These are phyloP conservation scores for Linurgus olivaceus DNA, from an alignment of 2,797 vertebrate genomes.

Conservation along the genomic window DNA sequence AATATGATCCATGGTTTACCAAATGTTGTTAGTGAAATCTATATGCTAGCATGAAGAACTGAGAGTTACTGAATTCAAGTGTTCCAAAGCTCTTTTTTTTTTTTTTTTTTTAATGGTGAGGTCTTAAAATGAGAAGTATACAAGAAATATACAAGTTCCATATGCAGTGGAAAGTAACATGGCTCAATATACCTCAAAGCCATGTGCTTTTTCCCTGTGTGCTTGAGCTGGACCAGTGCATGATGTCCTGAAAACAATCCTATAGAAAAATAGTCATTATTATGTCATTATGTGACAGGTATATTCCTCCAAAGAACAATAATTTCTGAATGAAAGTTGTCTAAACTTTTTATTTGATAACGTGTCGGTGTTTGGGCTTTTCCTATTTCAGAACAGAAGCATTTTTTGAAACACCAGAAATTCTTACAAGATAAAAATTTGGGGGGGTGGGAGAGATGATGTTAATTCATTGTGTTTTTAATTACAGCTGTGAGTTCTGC, in stretches of 20 bases:
- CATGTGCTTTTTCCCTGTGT: not conserved
- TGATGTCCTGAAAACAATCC: not conserved
- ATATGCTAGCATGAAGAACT: not conserved
- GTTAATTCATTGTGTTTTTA: not conserved
- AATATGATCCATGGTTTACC: not conserved
- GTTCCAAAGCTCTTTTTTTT: not conserved
- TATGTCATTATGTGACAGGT: not conserved
- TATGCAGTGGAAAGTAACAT: not conserved
- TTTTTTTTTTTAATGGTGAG: not conserved
- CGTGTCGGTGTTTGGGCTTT: not conserved
- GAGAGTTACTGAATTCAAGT: not conserved
- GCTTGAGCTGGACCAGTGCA: not conserved
- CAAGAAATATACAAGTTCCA: not conserved
- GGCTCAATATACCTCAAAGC: not conserved
- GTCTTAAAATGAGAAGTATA: not conserved
- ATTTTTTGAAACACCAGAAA: not conserved
- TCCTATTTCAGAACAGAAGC: not conserved
- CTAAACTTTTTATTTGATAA: not conserved
- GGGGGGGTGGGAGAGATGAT: rapidly evolving
- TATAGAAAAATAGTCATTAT: not conserved
- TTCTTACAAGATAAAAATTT: not conserved
- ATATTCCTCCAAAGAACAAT: not conserved
- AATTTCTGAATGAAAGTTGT: not conserved
- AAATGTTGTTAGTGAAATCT: not conserved
- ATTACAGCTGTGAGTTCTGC: not conserved